Evolutionary conservation across 30 jellyfish, hydroid and myxozoan species (phyloP).

Genomic region (Nemopilema nomurai): DNA sequence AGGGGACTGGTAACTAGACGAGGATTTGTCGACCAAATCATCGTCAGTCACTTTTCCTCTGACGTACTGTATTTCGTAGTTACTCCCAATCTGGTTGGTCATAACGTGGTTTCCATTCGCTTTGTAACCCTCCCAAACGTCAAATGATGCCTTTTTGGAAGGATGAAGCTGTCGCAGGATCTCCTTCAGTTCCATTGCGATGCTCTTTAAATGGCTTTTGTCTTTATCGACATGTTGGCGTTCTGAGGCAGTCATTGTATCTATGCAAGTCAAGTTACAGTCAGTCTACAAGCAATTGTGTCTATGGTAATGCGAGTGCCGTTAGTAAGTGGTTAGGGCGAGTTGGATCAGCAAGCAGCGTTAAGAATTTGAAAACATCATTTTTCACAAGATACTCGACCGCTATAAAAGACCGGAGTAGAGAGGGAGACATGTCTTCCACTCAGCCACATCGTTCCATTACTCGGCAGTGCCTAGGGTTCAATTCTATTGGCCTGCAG

Average conservation of each 20-base stretch:
- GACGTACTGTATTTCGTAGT: slow-evolving; percentile 67
- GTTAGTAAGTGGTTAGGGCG: not conserved
- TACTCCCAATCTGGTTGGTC: slow-evolving; percentile 58
- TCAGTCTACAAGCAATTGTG: not conserved
- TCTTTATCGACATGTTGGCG: slow-evolving; percentile 48
- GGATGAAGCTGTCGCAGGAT: slow-evolving; percentile 62
- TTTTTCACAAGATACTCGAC: too few relatives aligned
- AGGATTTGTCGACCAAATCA: slow-evolving; percentile 25
- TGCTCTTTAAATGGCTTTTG: slow-evolving; percentile 48
- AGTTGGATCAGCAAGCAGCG: not conserved
- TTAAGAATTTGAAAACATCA: too few relatives aligned
- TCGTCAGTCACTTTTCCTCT: slow-evolving; percentile 56
- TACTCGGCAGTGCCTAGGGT: too few relatives aligned
- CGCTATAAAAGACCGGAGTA: too few relatives aligned
- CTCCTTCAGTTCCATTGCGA: slow-evolving; percentile 80
- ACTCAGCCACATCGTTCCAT: too few relatives aligned
- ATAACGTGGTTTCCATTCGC: slow-evolving; percentile 10
- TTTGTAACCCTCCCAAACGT: slow-evolving; percentile 58
- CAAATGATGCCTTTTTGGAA: slow-evolving; percentile 36
- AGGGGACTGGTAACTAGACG: slow-evolving; percentile 57
- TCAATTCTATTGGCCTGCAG: too few relatives aligned
- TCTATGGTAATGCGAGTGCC: not conserved
- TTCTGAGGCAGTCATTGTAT: slow-evolving; percentile 51
- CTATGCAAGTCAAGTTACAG: slow-evolving; percentile 5
- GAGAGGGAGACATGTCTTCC: too few relatives aligned